phyloP scores from a whole-genome alignment of 2,113 vertebrate genomes.

The Nibea coibor region DNA sequence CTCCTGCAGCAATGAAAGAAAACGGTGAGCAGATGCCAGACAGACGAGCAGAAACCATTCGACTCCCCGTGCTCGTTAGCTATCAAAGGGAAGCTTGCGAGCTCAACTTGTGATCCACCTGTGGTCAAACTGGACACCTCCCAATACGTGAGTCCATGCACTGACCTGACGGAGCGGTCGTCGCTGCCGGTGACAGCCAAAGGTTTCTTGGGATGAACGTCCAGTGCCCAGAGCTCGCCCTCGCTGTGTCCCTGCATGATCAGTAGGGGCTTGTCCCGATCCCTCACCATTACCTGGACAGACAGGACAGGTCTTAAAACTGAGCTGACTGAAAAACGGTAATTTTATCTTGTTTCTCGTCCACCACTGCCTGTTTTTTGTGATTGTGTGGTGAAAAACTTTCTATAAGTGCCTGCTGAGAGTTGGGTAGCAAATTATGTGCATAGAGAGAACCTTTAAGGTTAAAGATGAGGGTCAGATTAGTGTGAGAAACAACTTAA shows the following conservation, averaged over 20 bases:
- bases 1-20: not conserved
- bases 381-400: too few relatives aligned
- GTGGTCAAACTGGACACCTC: not conserved
- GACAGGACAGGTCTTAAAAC: not conserved
- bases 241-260: slow-evolving; percentile 98
- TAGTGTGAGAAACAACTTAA: too few relatives aligned
- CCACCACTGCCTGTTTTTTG: too few relatives aligned
- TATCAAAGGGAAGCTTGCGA: not conserved
- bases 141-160: not conserved
- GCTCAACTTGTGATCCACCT: not conserved
- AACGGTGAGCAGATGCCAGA: not conserved
- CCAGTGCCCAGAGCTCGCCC: slow-evolving; percentile 96
- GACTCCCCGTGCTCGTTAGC: not conserved
- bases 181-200: slow-evolving; percentile 95
- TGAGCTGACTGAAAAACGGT: not conserved
- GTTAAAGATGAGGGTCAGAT: too few relatives aligned
- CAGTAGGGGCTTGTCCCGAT: slow-evolving; percentile 93
- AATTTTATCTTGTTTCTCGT: too few relatives aligned
- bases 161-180: slow-evolving; percentile 93
- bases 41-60: not conserved
- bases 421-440: too few relatives aligned
- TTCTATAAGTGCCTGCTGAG: too few relatives aligned
- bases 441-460: too few relatives aligned
- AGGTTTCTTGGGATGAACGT: slow-evolving; percentile 93
- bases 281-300: slow-evolving; percentile 89